phyloP scores from a whole-genome alignment of 2,113 vertebrate genomes.

The Ornithorhynchus anatinus region DNA sequence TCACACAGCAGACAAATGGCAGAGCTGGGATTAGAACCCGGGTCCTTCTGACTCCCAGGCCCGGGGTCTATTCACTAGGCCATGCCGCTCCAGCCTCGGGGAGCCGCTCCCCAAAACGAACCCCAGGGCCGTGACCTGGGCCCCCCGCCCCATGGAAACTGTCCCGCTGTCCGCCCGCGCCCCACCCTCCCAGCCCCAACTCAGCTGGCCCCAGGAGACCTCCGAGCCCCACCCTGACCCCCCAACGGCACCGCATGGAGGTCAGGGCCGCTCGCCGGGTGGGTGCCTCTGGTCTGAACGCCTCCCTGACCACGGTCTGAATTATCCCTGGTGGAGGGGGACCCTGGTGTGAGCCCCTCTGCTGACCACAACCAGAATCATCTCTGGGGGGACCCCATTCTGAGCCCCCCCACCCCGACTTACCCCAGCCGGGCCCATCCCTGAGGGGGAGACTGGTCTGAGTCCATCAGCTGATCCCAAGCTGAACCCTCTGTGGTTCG shows the following conservation, averaged over 20 bases:
- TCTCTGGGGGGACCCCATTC: background rate
- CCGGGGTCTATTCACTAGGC: too few species aligned
- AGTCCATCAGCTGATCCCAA: background rate
- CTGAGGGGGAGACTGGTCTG: background rate
- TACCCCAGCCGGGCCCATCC: background rate
- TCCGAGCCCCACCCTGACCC: background rate
- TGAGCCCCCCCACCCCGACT: background rate
- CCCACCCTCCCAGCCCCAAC: background rate
- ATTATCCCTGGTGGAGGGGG: too few species aligned
- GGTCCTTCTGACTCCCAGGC: too few species aligned
- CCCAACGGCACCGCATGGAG: background rate
- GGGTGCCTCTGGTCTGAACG: background rate
- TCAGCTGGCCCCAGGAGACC: fast-evolving
- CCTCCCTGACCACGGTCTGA: background rate
- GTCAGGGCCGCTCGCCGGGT: background rate
- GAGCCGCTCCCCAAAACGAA: background rate
- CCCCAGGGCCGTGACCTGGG: background rate
- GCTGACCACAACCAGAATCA: background rate
- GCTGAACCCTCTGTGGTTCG: background rate
- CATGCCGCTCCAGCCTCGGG: too few species aligned
- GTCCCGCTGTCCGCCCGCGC: background rate
- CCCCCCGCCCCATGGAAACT: background rate
- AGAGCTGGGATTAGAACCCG: too few species aligned
- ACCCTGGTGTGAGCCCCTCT: background rate
- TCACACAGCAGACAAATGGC: too few species aligned